Base-by-base conservation (phyloP, 2,113 vertebrate genomes). In the Hystrix brachyura region DNA sequence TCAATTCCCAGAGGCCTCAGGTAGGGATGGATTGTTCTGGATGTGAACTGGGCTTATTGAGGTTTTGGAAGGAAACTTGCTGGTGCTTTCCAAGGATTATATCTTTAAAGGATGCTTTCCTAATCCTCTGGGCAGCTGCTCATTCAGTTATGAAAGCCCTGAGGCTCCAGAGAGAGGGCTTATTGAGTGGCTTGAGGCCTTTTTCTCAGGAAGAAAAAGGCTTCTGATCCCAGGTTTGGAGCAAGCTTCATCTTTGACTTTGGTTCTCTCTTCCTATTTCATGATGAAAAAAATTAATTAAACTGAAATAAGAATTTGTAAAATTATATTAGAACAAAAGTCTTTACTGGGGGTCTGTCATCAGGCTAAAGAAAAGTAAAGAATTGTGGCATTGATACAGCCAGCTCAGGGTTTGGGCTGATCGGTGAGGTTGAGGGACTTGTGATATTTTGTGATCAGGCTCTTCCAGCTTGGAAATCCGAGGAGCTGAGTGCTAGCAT, bases 191-290 rank as follows among this genome's bases (percentile, higher is more conserved):
- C 67, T 38, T 80, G 84, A 10, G 32, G 43, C 46, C 8, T 62
- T 15, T 29, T 23, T 80, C n/a, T 78, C 8, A 46, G 57, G 48
- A 93, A 55, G 21, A 84, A 65, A 64, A 64, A 80, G 27, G 5
- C 55, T 72, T 90, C 46, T 51, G 18, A 64, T 85, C 48, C 74
- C n/a, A 1, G 27, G 23, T 79, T 60, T 32, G 7, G 14, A 84
- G n/a, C 11, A 89, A 51, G 17, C 43, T 32, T 87, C 23, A 23
- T 95, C 38, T 92, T 94, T 90, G 43, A 64, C 86, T 94, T 92
- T 74, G 21, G 23, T 78, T 87, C 32, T 51, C 25, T 90, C 18
- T 92, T 89, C 38, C 64, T 81, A 38, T 87, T 85, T 93, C 67
- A 69, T 53, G 23, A 34, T 71, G n/a, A 6, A 79, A 94, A 65